Evolutionary conservation across 2,797 vertebrate genomes (phyloP), one percentile per base, ranked within the genome.

Genomic region (Gymnothorax reevesii): DNA sequence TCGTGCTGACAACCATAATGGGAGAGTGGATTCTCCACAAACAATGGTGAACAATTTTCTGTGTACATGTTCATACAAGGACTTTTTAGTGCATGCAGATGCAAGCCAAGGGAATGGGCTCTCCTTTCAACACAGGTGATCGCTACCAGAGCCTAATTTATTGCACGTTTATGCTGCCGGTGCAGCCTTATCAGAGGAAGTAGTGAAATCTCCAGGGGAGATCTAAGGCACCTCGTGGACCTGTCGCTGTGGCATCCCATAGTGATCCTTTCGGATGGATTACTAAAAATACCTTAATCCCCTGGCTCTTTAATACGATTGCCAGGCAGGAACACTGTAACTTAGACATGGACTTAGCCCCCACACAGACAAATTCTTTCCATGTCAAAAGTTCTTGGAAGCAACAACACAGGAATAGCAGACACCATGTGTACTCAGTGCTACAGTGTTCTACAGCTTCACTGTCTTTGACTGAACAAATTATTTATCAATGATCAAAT

Each of bases 201-300:
- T 1, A 54, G 27, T 6, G 82, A 82, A 55, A 82, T 86, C 82
- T 25, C 82, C 75, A 59, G 88, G 88, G 89, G 87, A 93, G 91
- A 92, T 93, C 91, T 88, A 60, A 57, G 64, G 80, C 87, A 87
- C 62, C 79, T 27, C 20, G 77, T 75, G 69, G 4, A 42, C 82
- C 33, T 13, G 87, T 91, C 88, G 89, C 83, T 88, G 42, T 0
- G 84, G 87, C 94, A 93, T 93, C 92, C 94, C 91, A 89, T 87
- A 91, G 89, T 94, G 83, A 94, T 93, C 91, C 93, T 57, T 15
- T 83, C 88, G 86, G 83, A 83, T 25, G 92, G 94, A 94, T 94
- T 92, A 92, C 95, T 92, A 95, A 95, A 95, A 95, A 95, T 95
- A 96, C 57, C 77, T 57, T 84, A 60, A 93, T 94, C 90, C 89